Conservation (phyloP, 2,888 invertebrate genomes). For the Troides aeacus region DNA sequence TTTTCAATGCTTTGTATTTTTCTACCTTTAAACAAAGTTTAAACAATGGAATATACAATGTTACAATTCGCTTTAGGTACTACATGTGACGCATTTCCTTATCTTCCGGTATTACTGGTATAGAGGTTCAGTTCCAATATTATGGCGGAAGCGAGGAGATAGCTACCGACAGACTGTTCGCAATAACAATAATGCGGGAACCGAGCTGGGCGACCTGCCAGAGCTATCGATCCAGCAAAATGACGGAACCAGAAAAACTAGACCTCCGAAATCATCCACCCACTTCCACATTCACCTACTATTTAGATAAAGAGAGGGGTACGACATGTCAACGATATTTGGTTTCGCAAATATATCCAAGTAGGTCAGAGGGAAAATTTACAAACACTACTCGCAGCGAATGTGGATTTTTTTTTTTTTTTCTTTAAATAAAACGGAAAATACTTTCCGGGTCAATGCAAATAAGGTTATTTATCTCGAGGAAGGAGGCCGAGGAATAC, state of each 20-base stretch:
- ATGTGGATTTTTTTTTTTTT: constrained; percentile 60
- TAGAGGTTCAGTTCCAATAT: constrained; percentile 64
- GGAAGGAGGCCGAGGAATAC: constrained; percentile 43
- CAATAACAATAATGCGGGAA: constrained; percentile 79
- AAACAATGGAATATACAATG: neutral
- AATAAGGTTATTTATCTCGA: constrained; percentile 64
- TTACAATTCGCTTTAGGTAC: constrained; percentile 30
- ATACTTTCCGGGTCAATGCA: constrained; percentile 72
- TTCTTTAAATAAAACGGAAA: constrained; percentile 61
- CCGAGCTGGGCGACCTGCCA: constrained; percentile 78
- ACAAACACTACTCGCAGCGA: constrained; percentile 71
- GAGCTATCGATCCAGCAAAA: constrained; percentile 68
- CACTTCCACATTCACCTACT: constrained; percentile 48
- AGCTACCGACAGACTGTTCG: constrained; percentile 57
- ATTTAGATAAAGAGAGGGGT: constrained; percentile 44
- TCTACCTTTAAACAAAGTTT: neutral
- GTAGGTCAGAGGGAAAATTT: constrained; percentile 79
- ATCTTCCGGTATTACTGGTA: constrained; percentile 59
- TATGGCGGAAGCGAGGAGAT: constrained; percentile 69
- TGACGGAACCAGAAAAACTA: constrained; percentile 56
- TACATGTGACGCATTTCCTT: constrained; percentile 52
- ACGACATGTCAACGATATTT: constrained; percentile 53
- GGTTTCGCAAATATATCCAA: constrained; percentile 65
- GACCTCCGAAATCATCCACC: constrained; percentile 62
- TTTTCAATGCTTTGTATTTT: neutral